Evolutionary conservation across 2,113 vertebrate genomes (phyloP).

Genomic region (Oryzias melastigma): DNA sequence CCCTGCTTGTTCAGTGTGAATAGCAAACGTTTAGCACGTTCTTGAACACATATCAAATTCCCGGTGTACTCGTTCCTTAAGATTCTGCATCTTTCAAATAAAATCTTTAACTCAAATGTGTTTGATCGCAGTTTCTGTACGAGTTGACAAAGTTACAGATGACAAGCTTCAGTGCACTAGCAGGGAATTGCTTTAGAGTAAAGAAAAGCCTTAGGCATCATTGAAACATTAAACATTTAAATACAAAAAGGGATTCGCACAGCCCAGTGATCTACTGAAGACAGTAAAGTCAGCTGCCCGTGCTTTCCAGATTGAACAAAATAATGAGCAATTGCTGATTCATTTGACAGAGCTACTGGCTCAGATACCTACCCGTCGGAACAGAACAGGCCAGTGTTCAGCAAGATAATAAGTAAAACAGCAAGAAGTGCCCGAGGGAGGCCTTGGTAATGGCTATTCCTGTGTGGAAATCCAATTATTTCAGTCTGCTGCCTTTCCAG

Average conservation of each 20-base stretch:
- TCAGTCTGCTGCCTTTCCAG: conserved; percentile 35
- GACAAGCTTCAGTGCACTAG: no score
- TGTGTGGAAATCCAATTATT: conserved; percentile 53
- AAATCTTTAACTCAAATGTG: no score
- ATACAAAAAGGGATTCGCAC: conserved; percentile 16
- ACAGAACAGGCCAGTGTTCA: conserved; percentile 20
- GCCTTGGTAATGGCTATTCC: conserved; percentile 38
- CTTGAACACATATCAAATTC: no score
- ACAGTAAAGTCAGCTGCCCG: conserved; percentile 36
- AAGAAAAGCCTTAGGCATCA: no score
- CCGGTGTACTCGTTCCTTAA: no score
- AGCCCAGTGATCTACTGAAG: conserved; percentile 29
- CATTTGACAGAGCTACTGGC: conserved; percentile 38
- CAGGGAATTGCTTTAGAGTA: no score
- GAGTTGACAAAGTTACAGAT: no score
- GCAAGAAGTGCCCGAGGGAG: conserved; percentile 46
- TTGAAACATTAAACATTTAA: no score
- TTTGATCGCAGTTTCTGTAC: no score
- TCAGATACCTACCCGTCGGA: conserved; percentile 27
- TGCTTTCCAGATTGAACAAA: conserved; percentile 46
- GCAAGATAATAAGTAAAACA: conserved; percentile 53
- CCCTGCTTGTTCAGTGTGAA: no score
- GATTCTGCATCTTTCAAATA: no score
- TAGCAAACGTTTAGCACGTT: no score
- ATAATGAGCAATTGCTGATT: conserved; percentile 64